Evolutionary conservation across 2,113 vertebrate genomes (phyloP), one percentile per base, ranked within the genome.

Genomic region (Sapajus apella): DNA sequence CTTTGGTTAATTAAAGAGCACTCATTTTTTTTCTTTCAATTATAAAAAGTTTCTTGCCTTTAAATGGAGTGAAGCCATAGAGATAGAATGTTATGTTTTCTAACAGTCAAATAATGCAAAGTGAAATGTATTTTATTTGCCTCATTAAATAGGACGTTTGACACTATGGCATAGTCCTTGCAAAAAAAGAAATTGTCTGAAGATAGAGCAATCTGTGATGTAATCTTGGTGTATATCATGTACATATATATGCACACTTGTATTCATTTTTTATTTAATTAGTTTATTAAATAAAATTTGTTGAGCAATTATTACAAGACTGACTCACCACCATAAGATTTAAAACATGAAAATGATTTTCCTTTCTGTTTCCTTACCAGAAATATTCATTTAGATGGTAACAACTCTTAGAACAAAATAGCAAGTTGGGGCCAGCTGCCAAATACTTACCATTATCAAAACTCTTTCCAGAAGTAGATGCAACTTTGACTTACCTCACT

Each of bases 331-430:
- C 95, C 37, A 64, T 3, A 32, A 66, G 0, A 77, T 96, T 93
- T 95, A 75, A 97, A 93, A 94, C 2, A 91, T 3, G 75, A 97
- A 98, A 92, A 97, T 96, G 96, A 97, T 75, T 98, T 98, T 98
- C 98, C 98, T 98, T 98, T 98, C 98, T 98, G 94, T 98, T 96
- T 98, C 94, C 98, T 99, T 99, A 99, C 99, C 98, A 98, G 98
- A 98, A 98, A 98, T 98, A 98, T 98, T 99, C 98, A 96, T 98
- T 99, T 98, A 97, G 97, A 98, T 98, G 98, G 70, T 98, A 98
- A 98, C 98, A 99, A 99, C 98, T 98, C 98, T 98, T 98, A 99
- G 98, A 98, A 98, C 97, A 98, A 97, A 98, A 99, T 99, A 99
- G 98, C 98, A 98, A 98, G 98, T 99, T 98, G 98, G 98, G 98